Evolutionary conservation across 2,797 vertebrate species (phyloP).

Genomic region (Pangasius macronema): DNA sequence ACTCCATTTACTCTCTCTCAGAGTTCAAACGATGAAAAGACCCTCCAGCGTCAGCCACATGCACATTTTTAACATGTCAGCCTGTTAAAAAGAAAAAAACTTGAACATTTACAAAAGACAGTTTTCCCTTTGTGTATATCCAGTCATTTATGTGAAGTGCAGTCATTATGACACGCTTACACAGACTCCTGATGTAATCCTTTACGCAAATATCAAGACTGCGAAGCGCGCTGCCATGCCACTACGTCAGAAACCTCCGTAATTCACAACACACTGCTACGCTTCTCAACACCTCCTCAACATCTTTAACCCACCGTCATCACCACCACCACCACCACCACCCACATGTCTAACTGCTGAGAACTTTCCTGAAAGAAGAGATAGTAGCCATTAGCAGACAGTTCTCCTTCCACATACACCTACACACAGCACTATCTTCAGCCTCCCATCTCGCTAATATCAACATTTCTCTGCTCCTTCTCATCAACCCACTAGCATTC

Average conservation of each 20-base stretch:
- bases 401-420: slow-evolving; percentile 12
- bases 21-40: neutral
- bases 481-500: neutral
- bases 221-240: neutral
- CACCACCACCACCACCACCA: neutral
- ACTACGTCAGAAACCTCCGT: neutral
- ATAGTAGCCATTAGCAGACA: slow-evolving; percentile 11
- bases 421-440: slow-evolving; percentile 1
- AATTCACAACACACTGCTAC: neutral
- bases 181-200: neutral
- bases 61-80: neutral
- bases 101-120: neutral
- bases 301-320: neutral
- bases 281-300: neutral
- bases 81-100: neutral
- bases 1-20: neutral
- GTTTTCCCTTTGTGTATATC: neutral
- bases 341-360: neutral
- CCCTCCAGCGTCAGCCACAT: neutral
- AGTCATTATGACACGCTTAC: neutral
- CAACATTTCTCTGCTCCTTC: neutral
- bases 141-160: neutral
- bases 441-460: neutral
- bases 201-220: neutral
- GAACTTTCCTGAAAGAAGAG: neutral